phyloP scores from a whole-genome alignment of 1,140 invertebrate species.

The Hesperophylax magnus region DNA sequence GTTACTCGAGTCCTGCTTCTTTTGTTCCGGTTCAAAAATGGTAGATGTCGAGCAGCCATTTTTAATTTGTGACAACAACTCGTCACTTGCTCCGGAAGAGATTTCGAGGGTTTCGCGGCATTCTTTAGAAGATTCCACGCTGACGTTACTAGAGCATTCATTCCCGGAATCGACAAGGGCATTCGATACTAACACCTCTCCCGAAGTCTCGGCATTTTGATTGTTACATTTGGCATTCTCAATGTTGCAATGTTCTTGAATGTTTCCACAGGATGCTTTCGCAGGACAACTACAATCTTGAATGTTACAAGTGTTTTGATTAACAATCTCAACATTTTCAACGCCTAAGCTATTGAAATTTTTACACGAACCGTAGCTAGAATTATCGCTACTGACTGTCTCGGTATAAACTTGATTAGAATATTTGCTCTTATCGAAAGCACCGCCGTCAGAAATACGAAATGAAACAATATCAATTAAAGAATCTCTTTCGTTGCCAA shows the following conservation, averaged over 20 bases:
- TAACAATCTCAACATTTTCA: no score
- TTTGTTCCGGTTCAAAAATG: background rate
- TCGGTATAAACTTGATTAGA: background rate
- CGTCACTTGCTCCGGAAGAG: background rate
- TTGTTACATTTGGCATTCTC: background rate
- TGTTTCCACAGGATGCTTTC: background rate
- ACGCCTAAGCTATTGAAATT: no score
- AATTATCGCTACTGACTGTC: background rate
- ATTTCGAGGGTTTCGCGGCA: conserved; percentile 14
- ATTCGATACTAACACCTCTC: background rate
- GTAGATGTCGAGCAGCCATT: no score
- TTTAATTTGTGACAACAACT: background rate
- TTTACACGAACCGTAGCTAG: no score
- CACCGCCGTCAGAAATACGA: background rate
- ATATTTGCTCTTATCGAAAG: background rate
- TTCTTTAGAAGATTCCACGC: conserved; percentile 31
- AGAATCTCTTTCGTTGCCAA: background rate
- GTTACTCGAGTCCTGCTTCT: background rate
- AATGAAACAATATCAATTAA: background rate
- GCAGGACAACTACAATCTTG: background rate
- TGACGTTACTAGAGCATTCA: conserved; percentile 18
- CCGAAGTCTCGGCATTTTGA: background rate
- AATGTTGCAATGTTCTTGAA: no score
- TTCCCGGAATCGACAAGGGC: background rate
- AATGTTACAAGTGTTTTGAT: background rate